Evolutionary conservation across 2,888 invertebrate genomes (phyloP).

Genomic region (Thereva unica): DNA sequence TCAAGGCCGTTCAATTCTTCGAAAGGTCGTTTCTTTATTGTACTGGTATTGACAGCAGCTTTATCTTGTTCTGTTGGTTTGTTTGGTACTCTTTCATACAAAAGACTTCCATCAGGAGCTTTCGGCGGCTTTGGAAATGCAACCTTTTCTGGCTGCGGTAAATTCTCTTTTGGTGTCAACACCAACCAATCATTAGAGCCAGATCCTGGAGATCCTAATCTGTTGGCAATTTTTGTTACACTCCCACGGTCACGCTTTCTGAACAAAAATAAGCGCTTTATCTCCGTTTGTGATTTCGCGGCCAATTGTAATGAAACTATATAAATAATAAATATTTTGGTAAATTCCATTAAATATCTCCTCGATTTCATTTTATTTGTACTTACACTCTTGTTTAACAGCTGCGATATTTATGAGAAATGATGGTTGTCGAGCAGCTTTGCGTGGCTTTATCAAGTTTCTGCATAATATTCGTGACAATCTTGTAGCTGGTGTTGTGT

Average conservation of each 20-base stretch:
- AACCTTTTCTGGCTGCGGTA: slow-evolving; percentile 79
- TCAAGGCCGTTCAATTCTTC: slow-evolving; percentile 84
- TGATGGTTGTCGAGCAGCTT: slow-evolving; percentile 87
- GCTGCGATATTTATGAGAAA: slow-evolving; percentile 76
- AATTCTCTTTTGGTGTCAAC: slow-evolving; percentile 61
- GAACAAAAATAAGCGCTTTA: slow-evolving; percentile 63
- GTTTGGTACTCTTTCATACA: slow-evolving; percentile 85
- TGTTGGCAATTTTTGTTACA: slow-evolving; percentile 73
- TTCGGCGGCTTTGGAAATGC: slow-evolving; percentile 91
- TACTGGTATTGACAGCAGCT: slow-evolving; percentile 64
- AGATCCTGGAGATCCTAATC: slow-evolving; percentile 67
- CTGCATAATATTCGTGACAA: slow-evolving; percentile 86
- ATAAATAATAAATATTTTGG: background rate
- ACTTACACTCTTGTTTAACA: slow-evolving; percentile 86
- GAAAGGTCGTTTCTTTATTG: slow-evolving; percentile 81
- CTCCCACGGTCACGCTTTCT: slow-evolving; percentile 66
- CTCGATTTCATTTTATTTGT: slow-evolving; percentile 18
- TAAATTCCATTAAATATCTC: background rate
- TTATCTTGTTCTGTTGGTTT: slow-evolving; percentile 68
- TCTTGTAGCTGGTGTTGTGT: slow-evolving; percentile 87
- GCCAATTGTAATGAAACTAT: slow-evolving; percentile 64
- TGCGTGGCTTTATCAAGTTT: slow-evolving; percentile 78
- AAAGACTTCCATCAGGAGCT: slow-evolving; percentile 83
- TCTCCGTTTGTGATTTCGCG: slow-evolving; percentile 61
- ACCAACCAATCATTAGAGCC: slow-evolving; percentile 62